These are phyloP conservation scores for Nomada flava DNA, from an alignment of 2,888 invertebrate genomes.

Conservation along the genomic window DNA sequence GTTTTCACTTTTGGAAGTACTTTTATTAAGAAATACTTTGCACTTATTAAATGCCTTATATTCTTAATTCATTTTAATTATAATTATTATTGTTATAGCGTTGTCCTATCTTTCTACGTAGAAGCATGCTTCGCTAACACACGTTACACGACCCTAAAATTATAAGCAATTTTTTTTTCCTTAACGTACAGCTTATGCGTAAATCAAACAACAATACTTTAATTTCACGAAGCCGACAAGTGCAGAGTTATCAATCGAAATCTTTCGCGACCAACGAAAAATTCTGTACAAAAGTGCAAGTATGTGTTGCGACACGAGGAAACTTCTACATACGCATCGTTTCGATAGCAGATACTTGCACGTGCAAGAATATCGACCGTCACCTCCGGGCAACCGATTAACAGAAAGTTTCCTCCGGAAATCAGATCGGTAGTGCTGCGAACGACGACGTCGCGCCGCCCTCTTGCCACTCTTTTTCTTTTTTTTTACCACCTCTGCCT, in stretches of 20 bases:
- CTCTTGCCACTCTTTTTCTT: neutral
- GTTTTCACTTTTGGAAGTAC: slow-evolving; percentile 80
- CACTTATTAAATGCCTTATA: slow-evolving; percentile 84
- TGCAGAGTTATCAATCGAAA: slow-evolving; percentile 57
- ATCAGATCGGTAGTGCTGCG: slow-evolving; percentile 23
- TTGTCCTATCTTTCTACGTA: slow-evolving; percentile 83
- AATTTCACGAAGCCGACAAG: slow-evolving; percentile 69
- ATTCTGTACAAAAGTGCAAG: slow-evolving; percentile 53
- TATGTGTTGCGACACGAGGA: slow-evolving; percentile 43
- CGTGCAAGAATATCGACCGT: slow-evolving; percentile 18
- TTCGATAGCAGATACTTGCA: slow-evolving; percentile 3
- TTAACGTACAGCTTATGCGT: slow-evolving; percentile 80
- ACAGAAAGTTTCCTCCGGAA: slow-evolving; percentile 8
- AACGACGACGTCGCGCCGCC: slow-evolving; percentile 7
- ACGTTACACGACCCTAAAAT: slow-evolving; percentile 84
- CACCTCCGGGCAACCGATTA: neutral
- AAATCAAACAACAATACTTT: slow-evolving; percentile 79
- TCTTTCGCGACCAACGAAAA: slow-evolving; percentile 53
- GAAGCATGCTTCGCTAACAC: slow-evolving; percentile 84
- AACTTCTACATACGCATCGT: slow-evolving; percentile 19
- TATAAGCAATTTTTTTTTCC: slow-evolving; percentile 81
- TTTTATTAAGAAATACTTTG: slow-evolving; percentile 85
- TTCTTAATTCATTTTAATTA: slow-evolving; percentile 83
- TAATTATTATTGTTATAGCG: slow-evolving; percentile 84
- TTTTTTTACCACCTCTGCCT: neutral